phyloP scores from a whole-genome alignment of 2,113 vertebrate species.

The Orycteropus afer region DNA sequence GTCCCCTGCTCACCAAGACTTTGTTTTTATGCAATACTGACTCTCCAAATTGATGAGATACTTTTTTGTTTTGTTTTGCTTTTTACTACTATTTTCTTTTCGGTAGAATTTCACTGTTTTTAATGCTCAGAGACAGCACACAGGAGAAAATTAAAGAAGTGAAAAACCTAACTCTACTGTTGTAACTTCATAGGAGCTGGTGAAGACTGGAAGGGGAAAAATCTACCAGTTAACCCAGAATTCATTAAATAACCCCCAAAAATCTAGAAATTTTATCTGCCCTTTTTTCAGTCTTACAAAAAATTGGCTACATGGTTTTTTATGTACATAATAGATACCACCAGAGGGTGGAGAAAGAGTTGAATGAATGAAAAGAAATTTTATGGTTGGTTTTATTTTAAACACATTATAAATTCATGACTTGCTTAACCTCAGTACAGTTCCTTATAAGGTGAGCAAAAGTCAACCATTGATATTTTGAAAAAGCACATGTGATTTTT shows the following conservation, averaged over 20 bases:
- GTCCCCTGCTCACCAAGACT: background rate
- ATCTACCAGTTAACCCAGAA: background rate
- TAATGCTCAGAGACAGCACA: background rate
- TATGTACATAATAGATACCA: background rate
- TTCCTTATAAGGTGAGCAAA: conserved; percentile 16
- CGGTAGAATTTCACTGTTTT: background rate
- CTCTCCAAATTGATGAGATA: background rate
- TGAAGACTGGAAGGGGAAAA: background rate
- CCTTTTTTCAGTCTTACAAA: background rate
- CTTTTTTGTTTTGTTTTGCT: background rate
- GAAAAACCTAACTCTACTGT: background rate
- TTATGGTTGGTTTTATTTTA: conserved; percentile 27
- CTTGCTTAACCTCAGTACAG: background rate
- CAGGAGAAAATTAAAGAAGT: background rate
- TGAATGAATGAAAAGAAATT: conserved; percentile 11
- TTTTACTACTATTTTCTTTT: background rate
- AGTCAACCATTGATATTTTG: background rate
- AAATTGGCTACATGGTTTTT: background rate
- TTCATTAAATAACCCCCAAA: conserved; percentile 34
- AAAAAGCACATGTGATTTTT: conserved; percentile 42
- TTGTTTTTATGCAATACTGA: background rate
- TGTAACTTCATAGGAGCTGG: background rate
- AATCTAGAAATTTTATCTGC: conserved; percentile 25
- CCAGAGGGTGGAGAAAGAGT: background rate
- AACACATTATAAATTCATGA: background rate